Conservation (phyloP, 2,797 vertebrate genomes). For the Natrix natrix region DNA sequence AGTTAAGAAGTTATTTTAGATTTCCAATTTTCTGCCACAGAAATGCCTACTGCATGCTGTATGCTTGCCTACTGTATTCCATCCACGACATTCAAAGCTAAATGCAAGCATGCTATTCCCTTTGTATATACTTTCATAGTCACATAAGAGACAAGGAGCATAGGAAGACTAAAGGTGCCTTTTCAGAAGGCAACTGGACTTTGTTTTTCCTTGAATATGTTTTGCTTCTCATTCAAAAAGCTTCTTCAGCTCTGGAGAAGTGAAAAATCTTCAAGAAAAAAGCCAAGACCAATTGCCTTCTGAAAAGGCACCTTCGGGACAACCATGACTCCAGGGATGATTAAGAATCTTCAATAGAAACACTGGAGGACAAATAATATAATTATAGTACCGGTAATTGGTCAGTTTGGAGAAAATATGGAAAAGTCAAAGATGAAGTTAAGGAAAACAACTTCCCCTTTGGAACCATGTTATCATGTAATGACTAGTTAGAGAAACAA, state of each 20-base stretch:
- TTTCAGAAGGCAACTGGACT: background rate
- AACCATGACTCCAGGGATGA: background rate
- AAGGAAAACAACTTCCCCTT: background rate
- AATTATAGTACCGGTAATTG: background rate
- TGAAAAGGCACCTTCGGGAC: background rate
- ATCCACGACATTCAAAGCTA: background rate
- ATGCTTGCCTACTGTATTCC: background rate
- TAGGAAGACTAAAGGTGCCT: background rate
- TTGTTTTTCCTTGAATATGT: background rate
- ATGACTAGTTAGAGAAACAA: background rate
- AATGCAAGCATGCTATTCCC: background rate
- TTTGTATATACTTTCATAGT: background rate
- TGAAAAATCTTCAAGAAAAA: too few relatives aligned
- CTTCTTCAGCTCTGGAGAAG: background rate
- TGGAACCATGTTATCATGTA: background rate
- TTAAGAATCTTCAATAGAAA: background rate
- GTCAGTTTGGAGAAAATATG: background rate
- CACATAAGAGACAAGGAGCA: background rate
- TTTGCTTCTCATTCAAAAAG: background rate
- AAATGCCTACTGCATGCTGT: background rate
- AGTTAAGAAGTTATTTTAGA: background rate
- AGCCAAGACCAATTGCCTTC: background rate
- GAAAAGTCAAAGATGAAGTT: background rate
- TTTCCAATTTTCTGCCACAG: background rate
- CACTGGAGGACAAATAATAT: background rate